Base-by-base conservation (phyloP, 1,140 invertebrate species). In the Tetragnatha versicolor region DNA sequence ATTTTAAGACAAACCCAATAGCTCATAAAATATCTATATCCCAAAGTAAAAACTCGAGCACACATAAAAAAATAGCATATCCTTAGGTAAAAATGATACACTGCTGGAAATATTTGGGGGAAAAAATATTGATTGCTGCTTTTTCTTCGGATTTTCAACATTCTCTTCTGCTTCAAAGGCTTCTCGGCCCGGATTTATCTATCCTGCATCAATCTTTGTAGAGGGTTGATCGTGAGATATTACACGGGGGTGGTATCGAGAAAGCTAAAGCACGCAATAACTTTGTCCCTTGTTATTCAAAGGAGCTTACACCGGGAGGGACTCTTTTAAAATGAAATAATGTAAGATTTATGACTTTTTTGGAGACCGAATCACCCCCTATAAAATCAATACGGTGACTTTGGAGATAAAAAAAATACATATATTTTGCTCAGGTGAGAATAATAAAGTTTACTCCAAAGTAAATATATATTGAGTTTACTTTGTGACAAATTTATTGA, bases 261-360 rank as follows among this genome's bases (percentile, higher is more conserved):
- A 31, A 58, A 25, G 33, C 53, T 37, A 14, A 25, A 25, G 60
- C 60, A 42, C 9, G 25, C 60, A 63, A 63, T 63, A 63, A 63
- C 60, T 42, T 63, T 63, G 60, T 63, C 35, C 60, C 60, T 63
- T 63, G 60, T 25, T 63, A 42, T 63, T 63, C 17, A 63, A 63
- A 58, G 42, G 42, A 42, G 33, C 2, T 1, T n/a, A 22, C 27
- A 63, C 14, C 5, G 10, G 14, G 60, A 37, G 27, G 35, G 35
- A 63, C 42, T 39, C 60, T 20, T 63, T 63, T 63, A 63, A 63
- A 63, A 63, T 63, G 60, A 63, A 63, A 63, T 63, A 63, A 63
- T 63, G 22, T 31, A 63, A 63, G 60, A 63, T 63, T 63, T 63
- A 63, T 63, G 14, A 33, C 29, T 47, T 47, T 47, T 47, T 47